phyloP scores from a whole-genome alignment of 2,113 vertebrate species.

The Ictalurus punctatus region DNA sequence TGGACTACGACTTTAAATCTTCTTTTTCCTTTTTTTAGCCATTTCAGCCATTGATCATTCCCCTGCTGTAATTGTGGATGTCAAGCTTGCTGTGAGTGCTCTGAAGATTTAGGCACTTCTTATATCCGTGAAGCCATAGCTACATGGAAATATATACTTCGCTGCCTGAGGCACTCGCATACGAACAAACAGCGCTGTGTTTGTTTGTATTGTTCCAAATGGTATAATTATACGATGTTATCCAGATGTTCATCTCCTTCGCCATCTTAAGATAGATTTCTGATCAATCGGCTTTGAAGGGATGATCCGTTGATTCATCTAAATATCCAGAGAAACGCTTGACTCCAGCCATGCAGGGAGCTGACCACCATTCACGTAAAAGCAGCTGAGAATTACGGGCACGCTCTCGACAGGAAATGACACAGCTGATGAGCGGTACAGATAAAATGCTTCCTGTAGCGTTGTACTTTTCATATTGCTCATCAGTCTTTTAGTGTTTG shows the following conservation, averaged over 20 bases:
- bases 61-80: constrained; percentile 32
- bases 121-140: not conserved
- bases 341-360: not conserved
- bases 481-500: not conserved
- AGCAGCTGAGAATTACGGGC: constrained; percentile 7
- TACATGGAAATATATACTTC: constrained; percentile 20
- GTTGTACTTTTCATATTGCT: constrained; percentile 15
- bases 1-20: not conserved
- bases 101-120: constrained; percentile 26
- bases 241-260: not conserved
- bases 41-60: constrained; percentile 46
- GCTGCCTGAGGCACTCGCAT: not conserved
- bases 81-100: not conserved
- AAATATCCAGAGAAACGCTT: not conserved
- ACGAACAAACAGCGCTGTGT: not conserved
- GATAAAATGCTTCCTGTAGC: constrained; percentile 38
- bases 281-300: not conserved
- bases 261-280: not conserved
- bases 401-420: constrained; percentile 24
- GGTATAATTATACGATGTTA: not conserved
- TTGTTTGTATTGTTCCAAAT: not conserved
- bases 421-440: constrained; percentile 12
- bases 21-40: constrained; percentile 32
- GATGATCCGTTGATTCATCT: not conserved
- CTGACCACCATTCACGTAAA: not conserved